These are phyloP conservation scores for Cordilura impudica DNA, from an alignment of 2,888 invertebrate genomes.

Conservation along the genomic window DNA sequence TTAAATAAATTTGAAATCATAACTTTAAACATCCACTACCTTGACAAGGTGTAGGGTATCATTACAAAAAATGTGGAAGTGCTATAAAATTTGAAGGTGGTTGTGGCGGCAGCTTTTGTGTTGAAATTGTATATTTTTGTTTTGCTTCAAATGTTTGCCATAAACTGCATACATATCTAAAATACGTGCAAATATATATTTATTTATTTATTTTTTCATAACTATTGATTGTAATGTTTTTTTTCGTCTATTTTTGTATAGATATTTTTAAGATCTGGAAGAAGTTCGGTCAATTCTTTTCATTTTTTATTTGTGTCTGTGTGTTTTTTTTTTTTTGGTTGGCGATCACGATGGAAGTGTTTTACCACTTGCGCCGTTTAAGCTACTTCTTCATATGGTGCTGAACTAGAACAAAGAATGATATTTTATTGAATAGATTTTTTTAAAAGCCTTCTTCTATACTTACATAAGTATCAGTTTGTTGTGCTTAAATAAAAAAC, in stretches of 20 bases:
- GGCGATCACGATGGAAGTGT: conserved; percentile 51
- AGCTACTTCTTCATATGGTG: conserved; percentile 1
- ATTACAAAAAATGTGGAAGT: conserved; percentile 54
- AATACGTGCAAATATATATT: conserved; percentile 54
- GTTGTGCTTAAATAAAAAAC: not conserved
- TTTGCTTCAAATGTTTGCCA: conserved; percentile 2
- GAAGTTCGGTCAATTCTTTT: conserved; percentile 31
- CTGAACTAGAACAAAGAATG: conserved; percentile 42
- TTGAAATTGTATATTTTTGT: conserved; percentile 31
- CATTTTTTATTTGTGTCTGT: no score
- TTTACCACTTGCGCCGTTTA: conserved; percentile 38
- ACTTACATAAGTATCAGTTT: conserved; percentile 32
- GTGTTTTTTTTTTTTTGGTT: not conserved
- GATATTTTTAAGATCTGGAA: not conserved
- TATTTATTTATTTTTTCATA: conserved; percentile 41
- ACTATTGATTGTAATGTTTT: conserved; percentile 50
- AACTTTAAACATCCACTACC: not conserved
- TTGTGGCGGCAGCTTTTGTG: conserved; percentile 58
- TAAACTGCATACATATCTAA: not conserved
- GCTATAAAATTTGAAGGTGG: conserved; percentile 62
- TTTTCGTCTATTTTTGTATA: conserved; percentile 1
- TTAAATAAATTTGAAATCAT: no score
- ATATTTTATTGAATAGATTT: conserved; percentile 12
- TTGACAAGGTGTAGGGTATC: not conserved
- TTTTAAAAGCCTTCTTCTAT: conserved; percentile 19